A percentile compares a stretch with the other conserved stretches of the same genome.
Evolutionary conservation across 2,888 invertebrate species (phyloP).

Genomic region (Chymomyza caudatula): DNA sequence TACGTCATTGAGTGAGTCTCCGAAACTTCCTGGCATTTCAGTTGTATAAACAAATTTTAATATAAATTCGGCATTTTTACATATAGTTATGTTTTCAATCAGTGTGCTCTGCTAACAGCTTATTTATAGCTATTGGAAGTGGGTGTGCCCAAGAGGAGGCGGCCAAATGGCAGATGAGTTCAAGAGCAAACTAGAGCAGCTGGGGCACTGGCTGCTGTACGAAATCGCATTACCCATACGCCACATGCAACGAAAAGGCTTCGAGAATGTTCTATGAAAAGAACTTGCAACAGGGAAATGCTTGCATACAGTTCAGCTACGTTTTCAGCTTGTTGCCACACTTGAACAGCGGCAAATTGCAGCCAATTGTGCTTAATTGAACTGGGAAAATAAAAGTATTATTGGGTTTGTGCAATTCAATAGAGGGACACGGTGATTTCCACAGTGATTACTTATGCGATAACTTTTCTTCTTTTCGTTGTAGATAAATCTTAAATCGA

Average conservation of each 20-base stretch:
- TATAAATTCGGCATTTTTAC: too few relatives aligned
- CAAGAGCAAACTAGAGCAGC: not conserved
- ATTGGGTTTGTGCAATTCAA: slow-evolving; percentile 28
- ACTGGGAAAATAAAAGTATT: slow-evolving; percentile 13
- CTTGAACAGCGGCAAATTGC: slow-evolving; percentile 34
- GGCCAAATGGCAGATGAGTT: too few relatives aligned
- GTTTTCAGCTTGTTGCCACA: slow-evolving; percentile 9
- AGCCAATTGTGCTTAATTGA: slow-evolving; percentile 46
- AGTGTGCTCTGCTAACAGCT: too few relatives aligned
- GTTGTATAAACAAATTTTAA: too few relatives aligned
- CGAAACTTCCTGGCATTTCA: too few relatives aligned
- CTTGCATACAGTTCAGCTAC: slow-evolving; percentile 8
- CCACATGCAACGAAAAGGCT: not conserved
- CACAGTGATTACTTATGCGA: too few relatives aligned
- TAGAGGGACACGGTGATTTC: not conserved
- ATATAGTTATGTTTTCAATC: too few relatives aligned
- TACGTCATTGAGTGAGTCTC: too few relatives aligned
- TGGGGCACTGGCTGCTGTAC: too few relatives aligned
- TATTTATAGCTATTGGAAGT: too few relatives aligned
- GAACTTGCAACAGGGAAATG: slow-evolving; percentile 42
- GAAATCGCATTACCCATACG: not conserved
- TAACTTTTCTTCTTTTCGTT: not conserved
- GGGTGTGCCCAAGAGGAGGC: too few relatives aligned
- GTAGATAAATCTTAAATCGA: not conserved
- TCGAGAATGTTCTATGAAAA: slow-evolving; percentile 30